Evolutionary conservation across 2,113 vertebrate genomes (phyloP), one percentile per base, ranked within the genome.

Genomic region (Cacatua alba): DNA sequence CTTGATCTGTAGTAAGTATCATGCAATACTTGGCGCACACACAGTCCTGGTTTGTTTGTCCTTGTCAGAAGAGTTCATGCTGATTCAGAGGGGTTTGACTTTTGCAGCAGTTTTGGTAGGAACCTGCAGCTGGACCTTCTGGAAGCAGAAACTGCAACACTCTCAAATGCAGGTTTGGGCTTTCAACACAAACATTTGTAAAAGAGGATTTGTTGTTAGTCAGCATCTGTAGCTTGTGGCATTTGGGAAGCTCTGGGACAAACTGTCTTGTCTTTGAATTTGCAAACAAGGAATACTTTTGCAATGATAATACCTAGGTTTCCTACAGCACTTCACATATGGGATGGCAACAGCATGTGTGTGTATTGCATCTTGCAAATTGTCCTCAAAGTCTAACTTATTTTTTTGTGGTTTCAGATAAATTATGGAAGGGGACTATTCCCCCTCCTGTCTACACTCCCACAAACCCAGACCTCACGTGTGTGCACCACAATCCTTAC

Each of bases 1-100:
- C 96, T 98, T 99, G 97, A 98, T 99, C 94, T 99, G 99, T 98
- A 99, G 99, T 99, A 98, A 99, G 99, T 99, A 96, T 76, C 41
- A 7, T 13, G 31, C 64, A 85, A 18, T 23, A 10, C 53, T 76
- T 82, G 86, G 81, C n/a, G n/a, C 31, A 26, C n/a, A 65, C 1
- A 7, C 26, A 43, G 5, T 44, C 74, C n/a, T 77, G 29, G 41
- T 82, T 81, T 65, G 25, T 86, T 92, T 91, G 70, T 81, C 60
- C 65, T 83, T 81, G 52, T 86, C 65, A 16, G 52, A 43, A 77
- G 11, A 26, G 60, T 43, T 83, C 23, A 3, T 71, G 70, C 43
- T 92, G 82, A 78, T 70, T 68, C 60, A 64, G 69, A 81, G 74
- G 78, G 62, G 64, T 90, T 83, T 90, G 67, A 55, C 82, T 94